phyloP scores from a whole-genome alignment of 2,797 vertebrate genomes.

The Echiichthys vipera region DNA sequence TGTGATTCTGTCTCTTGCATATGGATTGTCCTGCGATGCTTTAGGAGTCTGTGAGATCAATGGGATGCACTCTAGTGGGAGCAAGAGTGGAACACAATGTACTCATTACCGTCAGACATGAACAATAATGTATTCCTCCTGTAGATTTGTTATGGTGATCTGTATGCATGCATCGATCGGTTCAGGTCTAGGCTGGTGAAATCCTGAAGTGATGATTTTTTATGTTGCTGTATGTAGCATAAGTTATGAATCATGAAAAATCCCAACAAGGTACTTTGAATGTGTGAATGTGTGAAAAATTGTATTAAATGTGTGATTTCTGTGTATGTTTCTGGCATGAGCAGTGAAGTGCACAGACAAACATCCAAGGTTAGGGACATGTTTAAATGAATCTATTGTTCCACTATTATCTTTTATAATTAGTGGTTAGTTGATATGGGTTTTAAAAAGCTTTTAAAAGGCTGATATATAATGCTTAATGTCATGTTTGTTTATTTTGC shows the following conservation, averaged over 20 bases:
- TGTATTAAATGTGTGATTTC: slow-evolving; percentile 11
- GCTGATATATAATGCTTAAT: too few relatives aligned
- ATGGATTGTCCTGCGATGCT: slow-evolving; percentile 30
- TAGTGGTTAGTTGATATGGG: too few relatives aligned
- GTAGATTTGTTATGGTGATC: slow-evolving; percentile 20
- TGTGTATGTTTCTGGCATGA: background rate
- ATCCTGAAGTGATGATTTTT: slow-evolving; percentile 16
- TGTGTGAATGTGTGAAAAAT: slow-evolving; percentile 10
- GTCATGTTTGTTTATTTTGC: too few relatives aligned
- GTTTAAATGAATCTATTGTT: too few relatives aligned
- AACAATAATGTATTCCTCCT: slow-evolving; percentile 28
- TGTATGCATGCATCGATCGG: slow-evolving; percentile 8
- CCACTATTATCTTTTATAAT: too few relatives aligned
- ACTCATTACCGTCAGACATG: slow-evolving; percentile 24
- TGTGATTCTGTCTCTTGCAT: slow-evolving; percentile 48
- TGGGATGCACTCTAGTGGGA: slow-evolving; percentile 19
- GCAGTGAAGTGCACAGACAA: background rate
- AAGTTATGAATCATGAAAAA: slow-evolving; percentile 20
- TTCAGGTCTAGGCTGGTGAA: background rate
- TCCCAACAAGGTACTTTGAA: background rate
- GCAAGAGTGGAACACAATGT: slow-evolving; percentile 26
- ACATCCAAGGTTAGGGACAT: background rate
- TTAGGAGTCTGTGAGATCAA: slow-evolving; percentile 44
- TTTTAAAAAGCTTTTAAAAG: too few relatives aligned
- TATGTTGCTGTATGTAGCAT: background rate